These are phyloP conservation scores for Hydrocynus forskahlii DNA, from an alignment of 2,797 vertebrate species.

Conservation along the genomic window DNA sequence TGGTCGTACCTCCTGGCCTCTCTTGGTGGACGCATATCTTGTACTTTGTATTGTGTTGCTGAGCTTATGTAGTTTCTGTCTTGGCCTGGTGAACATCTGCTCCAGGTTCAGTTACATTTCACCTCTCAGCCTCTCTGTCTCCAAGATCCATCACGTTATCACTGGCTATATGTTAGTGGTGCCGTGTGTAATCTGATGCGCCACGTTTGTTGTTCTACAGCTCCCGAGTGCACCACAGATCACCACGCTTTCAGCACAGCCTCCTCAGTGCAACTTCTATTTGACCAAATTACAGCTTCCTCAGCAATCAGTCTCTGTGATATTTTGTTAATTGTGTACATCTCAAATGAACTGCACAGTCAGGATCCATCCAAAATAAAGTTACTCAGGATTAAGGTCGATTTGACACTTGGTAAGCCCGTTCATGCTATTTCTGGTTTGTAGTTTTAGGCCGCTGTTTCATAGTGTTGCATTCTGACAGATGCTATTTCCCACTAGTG, in stretches of 20 bases:
- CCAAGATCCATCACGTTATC: slow-evolving; percentile 70
- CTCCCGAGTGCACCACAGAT: slow-evolving; percentile 61
- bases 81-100: slow-evolving; percentile 67
- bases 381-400: not conserved
- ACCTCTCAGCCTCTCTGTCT: slow-evolving; percentile 72
- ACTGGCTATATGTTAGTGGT: slow-evolving; percentile 58
- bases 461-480: slow-evolving; percentile 16
- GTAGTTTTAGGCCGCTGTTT: not conserved
- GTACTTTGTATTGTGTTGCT: slow-evolving; percentile 23
- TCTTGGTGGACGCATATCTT: not conserved
- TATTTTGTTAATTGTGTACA: not conserved
- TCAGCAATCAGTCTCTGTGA: not conserved
- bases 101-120: slow-evolving; percentile 68
- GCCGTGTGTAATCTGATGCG: slow-evolving; percentile 68
- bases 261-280: not conserved
- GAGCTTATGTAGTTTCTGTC: slow-evolving; percentile 22
- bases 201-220: slow-evolving; percentile 60
- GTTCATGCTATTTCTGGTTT: not conserved
- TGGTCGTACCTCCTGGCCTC: not conserved
- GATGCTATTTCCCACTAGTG: slow-evolving; percentile 21
- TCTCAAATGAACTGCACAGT: not conserved
- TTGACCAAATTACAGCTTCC: not conserved
- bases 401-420: not conserved
- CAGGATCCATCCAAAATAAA: too few relatives aligned
- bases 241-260: slow-evolving; percentile 8